Conservation (phyloP, 2,888 invertebrate species). For the Vesta saturnalis region DNA sequence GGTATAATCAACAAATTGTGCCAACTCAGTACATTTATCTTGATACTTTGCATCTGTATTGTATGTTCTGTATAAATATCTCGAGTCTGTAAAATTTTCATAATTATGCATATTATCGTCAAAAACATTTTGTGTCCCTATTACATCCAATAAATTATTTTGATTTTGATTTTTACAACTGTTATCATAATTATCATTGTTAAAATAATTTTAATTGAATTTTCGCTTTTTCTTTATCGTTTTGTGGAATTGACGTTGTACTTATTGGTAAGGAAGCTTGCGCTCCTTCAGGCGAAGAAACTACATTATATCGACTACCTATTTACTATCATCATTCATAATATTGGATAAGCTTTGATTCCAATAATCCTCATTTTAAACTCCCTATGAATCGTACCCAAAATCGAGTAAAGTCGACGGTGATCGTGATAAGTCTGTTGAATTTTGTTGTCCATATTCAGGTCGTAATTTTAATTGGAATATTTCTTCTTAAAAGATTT, state of each 20-base stretch:
- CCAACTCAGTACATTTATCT: slow-evolving; percentile 53
- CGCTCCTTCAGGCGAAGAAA: slow-evolving; percentile 65
- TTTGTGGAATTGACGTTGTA: slow-evolving; percentile 51
- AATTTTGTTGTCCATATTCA: slow-evolving; percentile 67
- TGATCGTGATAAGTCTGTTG: slow-evolving; percentile 66
- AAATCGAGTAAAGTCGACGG: slow-evolving; percentile 78
- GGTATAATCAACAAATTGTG: slow-evolving; percentile 57
- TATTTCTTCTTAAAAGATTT: slow-evolving; percentile 78
- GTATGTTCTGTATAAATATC: slow-evolving; percentile 37
- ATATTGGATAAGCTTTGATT: slow-evolving; percentile 63
- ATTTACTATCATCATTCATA: slow-evolving; percentile 65
- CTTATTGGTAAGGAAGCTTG: slow-evolving; percentile 59
- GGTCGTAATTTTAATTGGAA: slow-evolving; percentile 77
- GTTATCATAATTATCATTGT: slow-evolving; percentile 20
- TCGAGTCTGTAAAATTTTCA: slow-evolving; percentile 33
- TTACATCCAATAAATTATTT: slow-evolving; percentile 41
- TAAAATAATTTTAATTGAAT: slow-evolving; percentile 39
- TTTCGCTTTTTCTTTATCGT: slow-evolving; percentile 43
- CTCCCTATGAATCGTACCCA: slow-evolving; percentile 74
- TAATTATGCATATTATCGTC: slow-evolving; percentile 44
- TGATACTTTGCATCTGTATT: slow-evolving; percentile 33
- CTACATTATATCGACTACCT: slow-evolving; percentile 60
- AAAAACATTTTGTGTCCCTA: slow-evolving; percentile 47
- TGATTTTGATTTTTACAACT: slow-evolving; percentile 41
- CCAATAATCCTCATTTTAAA: slow-evolving; percentile 71